Evolutionary conservation across 2,113 vertebrate genomes (phyloP).

Genomic region (Eurypyga helias): DNA sequence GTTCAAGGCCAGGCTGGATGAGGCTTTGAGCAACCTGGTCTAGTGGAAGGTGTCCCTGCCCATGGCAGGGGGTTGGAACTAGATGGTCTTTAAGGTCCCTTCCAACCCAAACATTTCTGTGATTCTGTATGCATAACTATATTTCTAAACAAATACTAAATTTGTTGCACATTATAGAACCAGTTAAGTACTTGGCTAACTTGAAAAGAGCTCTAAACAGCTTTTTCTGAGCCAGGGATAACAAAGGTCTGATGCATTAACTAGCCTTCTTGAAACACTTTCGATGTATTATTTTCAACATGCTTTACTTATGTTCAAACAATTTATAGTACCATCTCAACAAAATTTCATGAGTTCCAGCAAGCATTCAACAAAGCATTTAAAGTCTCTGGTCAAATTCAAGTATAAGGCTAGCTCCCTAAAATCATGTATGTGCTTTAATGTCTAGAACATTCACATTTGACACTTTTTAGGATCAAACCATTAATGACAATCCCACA

Average conservation of each 20-base stretch:
- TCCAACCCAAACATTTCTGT: no score
- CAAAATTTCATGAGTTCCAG: background rate
- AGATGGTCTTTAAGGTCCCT: no score
- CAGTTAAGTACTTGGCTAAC: background rate
- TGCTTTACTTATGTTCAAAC: background rate
- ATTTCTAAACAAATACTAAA: background rate
- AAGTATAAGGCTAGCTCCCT: background rate
- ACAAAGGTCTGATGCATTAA: background rate
- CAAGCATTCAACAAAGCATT: background rate
- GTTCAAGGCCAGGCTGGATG: no score
- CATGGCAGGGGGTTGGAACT: no score
- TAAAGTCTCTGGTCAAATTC: background rate
- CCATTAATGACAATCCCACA: background rate
- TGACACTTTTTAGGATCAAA: background rate
- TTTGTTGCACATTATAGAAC: background rate
- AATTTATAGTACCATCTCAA: background rate
- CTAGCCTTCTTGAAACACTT: background rate
- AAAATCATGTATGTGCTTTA: background rate
- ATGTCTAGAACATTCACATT: background rate
- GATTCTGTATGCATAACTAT: rapidly evolving
- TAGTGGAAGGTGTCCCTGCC: no score
- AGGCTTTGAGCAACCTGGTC: no score
- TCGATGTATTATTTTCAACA: background rate
- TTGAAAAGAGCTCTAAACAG: background rate
- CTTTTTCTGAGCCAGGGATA: background rate